Conservation (phyloP, 2,113 vertebrate species). For the Elephas maximus region DNA sequence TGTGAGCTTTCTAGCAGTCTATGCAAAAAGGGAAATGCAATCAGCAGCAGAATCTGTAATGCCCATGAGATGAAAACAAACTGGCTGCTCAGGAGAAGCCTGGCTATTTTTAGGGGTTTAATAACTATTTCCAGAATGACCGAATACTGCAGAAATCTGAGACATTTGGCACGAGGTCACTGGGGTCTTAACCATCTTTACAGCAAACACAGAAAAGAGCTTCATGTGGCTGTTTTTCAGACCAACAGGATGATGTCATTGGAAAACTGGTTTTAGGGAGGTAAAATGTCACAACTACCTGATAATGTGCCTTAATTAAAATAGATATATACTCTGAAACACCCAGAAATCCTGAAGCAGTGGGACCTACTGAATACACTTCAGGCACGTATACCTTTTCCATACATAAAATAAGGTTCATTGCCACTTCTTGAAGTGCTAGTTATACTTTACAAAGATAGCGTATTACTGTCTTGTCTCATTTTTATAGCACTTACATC, state of each 20-base stretch:
- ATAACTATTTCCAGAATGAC: constrained; percentile 55
- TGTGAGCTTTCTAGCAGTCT: constrained; percentile 62
- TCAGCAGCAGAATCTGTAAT: constrained; percentile 49
- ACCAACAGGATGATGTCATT: background rate
- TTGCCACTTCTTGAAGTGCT: background rate
- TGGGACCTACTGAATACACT: background rate
- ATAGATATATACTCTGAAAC: background rate
- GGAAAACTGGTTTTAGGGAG: background rate
- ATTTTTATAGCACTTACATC: constrained; percentile 40
- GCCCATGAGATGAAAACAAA: constrained; percentile 64
- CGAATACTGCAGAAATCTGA: background rate
- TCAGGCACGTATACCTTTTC: constrained; percentile 11
- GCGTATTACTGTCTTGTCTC: constrained; percentile 15
- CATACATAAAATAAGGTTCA: constrained; percentile 41
- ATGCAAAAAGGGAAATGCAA: constrained; percentile 57
- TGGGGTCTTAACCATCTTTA: background rate
- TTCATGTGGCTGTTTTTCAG: background rate
- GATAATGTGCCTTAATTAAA: constrained; percentile 13
- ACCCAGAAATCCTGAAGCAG: constrained; percentile 30
- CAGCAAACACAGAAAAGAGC: background rate
- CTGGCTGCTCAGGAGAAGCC: constrained; percentile 63
- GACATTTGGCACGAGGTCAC: background rate
- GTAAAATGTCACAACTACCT: background rate
- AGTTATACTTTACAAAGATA: constrained; percentile 8
- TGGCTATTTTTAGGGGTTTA: constrained; percentile 43